Evolutionary conservation across 2,797 vertebrate species (phyloP), one percentile per base, ranked within the genome.

Genomic region (Oophaga sylvatica): DNA sequence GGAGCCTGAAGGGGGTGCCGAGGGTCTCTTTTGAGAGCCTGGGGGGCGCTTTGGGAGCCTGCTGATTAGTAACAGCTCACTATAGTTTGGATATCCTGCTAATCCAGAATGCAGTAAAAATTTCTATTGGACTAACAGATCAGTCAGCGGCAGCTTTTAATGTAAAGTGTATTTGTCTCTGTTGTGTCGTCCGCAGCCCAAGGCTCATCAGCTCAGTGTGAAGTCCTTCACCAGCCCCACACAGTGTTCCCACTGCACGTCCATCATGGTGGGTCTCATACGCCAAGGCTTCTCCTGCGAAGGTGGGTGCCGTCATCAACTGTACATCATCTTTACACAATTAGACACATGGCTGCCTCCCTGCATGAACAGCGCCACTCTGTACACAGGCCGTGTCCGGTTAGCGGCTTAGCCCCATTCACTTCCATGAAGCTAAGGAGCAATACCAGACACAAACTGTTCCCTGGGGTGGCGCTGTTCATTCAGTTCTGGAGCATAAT

Each of bases 281-380:
- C 94, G 98, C n/a, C 98, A 99, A 92, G 98, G 98, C 75, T 99
- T 96, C 13, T 96, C 97, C 92, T 99, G 98, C 0, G 98, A 99
- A 71, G 98, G 98, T 99, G 92, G 94, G 95, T 92, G 87, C 26
- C 20, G 81, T 53, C 4, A 16, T 67, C n/a, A 53, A 12, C 11
- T 26, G 11, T 67, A 26, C 63, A 26, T 8, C 7, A 67, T 67
- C 19, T 5, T 2, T 63, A 63, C 8, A 63, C 62, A 20, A 62
- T 62, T 62, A 60, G 17, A 19, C 5, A 60, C 17, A 22, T 6
- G 19, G 19, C 20, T 53, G 48, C 17, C 19, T 63, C 19, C 19
- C 60, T 63, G 17, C 60, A 22, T 20, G 7, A 63, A 22, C 62
- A 63, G 20, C 16, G 1, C 67, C 67, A 31, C 13, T 5, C n/a